Percentiles rank a stretch among this genome's conserved stretches.
Evolutionary conservation across 2,888 invertebrate genomes (phyloP).

Genomic region (Zonitis immaculata): DNA sequence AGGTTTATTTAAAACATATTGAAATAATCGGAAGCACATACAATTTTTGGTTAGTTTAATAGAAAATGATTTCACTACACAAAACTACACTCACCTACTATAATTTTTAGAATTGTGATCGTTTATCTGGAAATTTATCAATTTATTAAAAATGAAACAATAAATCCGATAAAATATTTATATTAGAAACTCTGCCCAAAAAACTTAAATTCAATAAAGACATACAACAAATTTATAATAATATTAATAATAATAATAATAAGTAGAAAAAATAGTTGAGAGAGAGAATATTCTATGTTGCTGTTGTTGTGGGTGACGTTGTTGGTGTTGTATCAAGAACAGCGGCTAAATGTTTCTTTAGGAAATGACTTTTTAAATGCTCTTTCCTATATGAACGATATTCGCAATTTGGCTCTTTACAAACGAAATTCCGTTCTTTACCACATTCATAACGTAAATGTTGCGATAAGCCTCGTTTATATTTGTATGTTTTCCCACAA

Average conservation of each 20-base stretch:
- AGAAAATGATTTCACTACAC: no score
- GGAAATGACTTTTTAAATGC: conserved; percentile 30
- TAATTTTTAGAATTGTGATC: no score
- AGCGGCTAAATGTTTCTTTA: conserved; percentile 25
- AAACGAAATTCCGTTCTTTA: conserved; percentile 41
- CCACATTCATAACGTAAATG: conserved; percentile 48
- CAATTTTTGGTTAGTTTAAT: no score
- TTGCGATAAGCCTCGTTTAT: conserved; percentile 41
- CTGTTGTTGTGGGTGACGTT: conserved; percentile 18
- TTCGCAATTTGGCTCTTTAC: conserved; percentile 35
- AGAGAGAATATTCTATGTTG: background rate
- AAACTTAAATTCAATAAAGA: background rate
- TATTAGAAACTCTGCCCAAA: background rate
- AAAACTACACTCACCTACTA: no score
- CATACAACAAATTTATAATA: background rate
- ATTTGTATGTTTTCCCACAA: conserved; percentile 44
- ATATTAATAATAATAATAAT: background rate
- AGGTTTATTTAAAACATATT: background rate
- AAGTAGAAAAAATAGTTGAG: no score
- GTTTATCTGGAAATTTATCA: no score
- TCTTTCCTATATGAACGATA: conserved; percentile 38
- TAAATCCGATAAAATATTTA: background rate
- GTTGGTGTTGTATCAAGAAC: conserved; percentile 1
- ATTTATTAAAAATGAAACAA: background rate
- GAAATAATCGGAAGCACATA: no score